Conservation (phyloP, 2,888 invertebrate genomes). For the Tolmerus cingulatus region DNA sequence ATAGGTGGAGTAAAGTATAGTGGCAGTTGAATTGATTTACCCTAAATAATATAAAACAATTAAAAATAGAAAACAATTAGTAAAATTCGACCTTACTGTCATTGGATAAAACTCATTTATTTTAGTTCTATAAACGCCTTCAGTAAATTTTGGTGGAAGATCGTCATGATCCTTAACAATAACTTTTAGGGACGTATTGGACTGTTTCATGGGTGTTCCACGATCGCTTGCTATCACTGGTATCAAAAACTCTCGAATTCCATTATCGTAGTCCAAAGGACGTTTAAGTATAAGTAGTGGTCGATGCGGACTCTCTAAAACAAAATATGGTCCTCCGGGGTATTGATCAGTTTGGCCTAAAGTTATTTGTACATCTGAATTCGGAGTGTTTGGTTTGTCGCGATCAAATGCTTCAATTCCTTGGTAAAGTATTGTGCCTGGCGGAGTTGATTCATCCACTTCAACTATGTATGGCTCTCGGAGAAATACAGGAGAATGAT, state of each 20-base stretch:
- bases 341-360: constrained; percentile 69
- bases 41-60: constrained; percentile 64
- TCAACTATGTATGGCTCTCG: constrained; percentile 80
- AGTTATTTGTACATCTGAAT: constrained; percentile 84
- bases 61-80: not conserved
- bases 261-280: constrained; percentile 81
- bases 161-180: constrained; percentile 82
- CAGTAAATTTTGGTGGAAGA: constrained; percentile 81
- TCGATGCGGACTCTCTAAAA: constrained; percentile 80
- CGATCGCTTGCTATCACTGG: constrained; percentile 83
- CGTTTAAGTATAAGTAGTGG: constrained; percentile 77
- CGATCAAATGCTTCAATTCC: constrained; percentile 82
- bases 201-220: constrained; percentile 77
- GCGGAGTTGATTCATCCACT: constrained; percentile 81
- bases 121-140: constrained; percentile 79
- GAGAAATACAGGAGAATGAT: constrained; percentile 80
- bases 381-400: constrained; percentile 88
- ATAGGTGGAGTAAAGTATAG: constrained; percentile 77
- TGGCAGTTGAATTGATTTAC: constrained; percentile 74
- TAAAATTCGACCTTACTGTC: constrained; percentile 68
- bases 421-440: constrained; percentile 80
- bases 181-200: constrained; percentile 76
- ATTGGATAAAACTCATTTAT: constrained; percentile 85
- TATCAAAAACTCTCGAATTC: constrained; percentile 78
- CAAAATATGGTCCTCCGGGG: constrained; percentile 67